Percentiles rank a stretch among this genome's conserved stretches.
These are phyloP conservation scores for Danaus melanippus DNA, from an alignment of 1,140 invertebrate genomes.

Conservation along the genomic window DNA sequence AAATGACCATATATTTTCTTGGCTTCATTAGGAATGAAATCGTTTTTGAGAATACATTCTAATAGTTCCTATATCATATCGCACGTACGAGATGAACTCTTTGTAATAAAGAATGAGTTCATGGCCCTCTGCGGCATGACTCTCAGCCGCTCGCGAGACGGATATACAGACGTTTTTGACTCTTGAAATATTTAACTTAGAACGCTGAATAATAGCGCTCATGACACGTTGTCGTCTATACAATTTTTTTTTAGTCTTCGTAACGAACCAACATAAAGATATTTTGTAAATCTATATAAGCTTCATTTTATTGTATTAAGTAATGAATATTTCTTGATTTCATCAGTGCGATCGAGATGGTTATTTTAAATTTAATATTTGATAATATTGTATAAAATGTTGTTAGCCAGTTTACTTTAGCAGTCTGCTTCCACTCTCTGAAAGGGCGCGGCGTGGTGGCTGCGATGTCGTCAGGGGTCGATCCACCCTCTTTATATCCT, in stretches of 20 bases:
- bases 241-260: background rate
- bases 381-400: no score
- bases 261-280: no score
- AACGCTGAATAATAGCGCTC: slow-evolving; percentile 17
- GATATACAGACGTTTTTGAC: slow-evolving; percentile 37
- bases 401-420: background rate
- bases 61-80: slow-evolving; percentile 35
- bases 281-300: no score
- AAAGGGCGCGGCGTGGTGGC: slow-evolving; percentile 42
- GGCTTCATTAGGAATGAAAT: slow-evolving; percentile 10
- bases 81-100: slow-evolving; percentile 58
- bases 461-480: slow-evolving; percentile 59
- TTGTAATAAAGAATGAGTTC: slow-evolving; percentile 58
- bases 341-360: no score
- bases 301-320: no score
- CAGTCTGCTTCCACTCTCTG: slow-evolving; percentile 20
- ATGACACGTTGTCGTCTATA: slow-evolving; percentile 15
- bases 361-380: no score
- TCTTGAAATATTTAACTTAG: slow-evolving; percentile 25
- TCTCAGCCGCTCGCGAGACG: slow-evolving; percentile 32
- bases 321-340: no score
- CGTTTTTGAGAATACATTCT: slow-evolving; percentile 23
- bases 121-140: slow-evolving; percentile 53
- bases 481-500: slow-evolving; percentile 55
- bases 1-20: no score